phyloP scores from a whole-genome alignment of 2,113 vertebrate species.

The Thamnophis sirtalis region DNA sequence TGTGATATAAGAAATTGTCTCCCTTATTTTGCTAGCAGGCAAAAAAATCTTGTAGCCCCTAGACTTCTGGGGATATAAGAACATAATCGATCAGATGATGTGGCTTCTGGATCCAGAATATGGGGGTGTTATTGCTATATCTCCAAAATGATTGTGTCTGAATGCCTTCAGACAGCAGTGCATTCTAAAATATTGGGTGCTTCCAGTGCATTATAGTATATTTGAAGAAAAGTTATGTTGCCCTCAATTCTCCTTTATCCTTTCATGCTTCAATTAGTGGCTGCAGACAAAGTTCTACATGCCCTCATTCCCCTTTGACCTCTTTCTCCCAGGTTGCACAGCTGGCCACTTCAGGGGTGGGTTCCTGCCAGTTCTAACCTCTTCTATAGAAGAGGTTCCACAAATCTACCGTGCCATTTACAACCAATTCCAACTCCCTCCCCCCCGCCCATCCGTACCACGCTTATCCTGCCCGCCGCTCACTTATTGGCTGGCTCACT shows the following conservation, averaged over 20 bases:
- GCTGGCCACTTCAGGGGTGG: background rate
- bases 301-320: background rate
- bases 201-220: background rate
- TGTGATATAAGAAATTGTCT: background rate
- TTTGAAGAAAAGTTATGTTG: background rate
- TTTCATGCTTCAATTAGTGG: background rate
- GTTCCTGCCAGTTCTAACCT: no score
- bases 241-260: background rate
- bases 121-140: background rate
- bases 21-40: background rate
- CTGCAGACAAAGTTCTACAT: background rate
- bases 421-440: no score
- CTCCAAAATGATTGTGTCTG: background rate
- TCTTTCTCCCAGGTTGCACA: background rate
- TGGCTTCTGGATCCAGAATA: background rate
- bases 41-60: background rate
- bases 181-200: background rate
- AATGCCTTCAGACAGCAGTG: background rate
- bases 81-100: background rate
- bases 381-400: no score
- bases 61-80: background rate
- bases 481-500: no score
- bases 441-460: no score
- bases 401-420: no score
- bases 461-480: no score